Percentiles rank a stretch among this genome's conserved stretches.
phyloP scores from a whole-genome alignment of 2,888 invertebrate species.

The Fragum fragum region DNA sequence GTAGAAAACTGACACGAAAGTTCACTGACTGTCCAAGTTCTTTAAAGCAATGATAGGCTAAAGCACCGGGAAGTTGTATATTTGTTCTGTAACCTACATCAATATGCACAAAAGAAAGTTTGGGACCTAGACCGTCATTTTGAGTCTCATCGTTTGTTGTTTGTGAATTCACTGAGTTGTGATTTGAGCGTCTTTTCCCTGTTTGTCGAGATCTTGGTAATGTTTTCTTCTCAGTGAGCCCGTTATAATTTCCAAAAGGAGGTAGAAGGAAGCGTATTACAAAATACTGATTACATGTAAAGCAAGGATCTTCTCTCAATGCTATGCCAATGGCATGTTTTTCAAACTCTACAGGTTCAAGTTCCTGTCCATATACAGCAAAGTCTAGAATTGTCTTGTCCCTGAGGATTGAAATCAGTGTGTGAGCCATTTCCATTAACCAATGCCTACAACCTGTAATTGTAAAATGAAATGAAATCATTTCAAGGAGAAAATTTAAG shows the following conservation, averaged over 20 bases:
- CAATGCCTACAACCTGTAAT: neutral
- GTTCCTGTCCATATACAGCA: constrained; percentile 61
- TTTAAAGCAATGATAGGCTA: constrained; percentile 71
- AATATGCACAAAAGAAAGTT: constrained; percentile 43
- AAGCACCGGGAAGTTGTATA: constrained; percentile 68
- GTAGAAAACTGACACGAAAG: constrained; percentile 74
- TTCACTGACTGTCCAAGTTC: constrained; percentile 62
- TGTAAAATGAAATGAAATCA: too few relatives aligned
- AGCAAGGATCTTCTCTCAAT: constrained; percentile 53
- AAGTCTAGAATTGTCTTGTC: constrained; percentile 62
- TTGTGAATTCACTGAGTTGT: neutral
- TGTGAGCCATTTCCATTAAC: constrained; percentile 60
- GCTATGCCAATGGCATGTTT: constrained; percentile 46
- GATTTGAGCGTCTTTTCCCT: neutral
- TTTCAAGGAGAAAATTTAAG: too few relatives aligned
- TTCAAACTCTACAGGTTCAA: constrained; percentile 64
- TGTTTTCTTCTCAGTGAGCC: neutral
- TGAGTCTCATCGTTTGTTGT: neutral
- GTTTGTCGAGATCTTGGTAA: neutral
- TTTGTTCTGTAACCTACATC: constrained; percentile 29
- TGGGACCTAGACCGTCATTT: neutral
- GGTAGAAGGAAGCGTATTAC: constrained; percentile 32
- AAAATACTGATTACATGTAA: constrained; percentile 43
- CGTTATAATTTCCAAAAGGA: neutral
- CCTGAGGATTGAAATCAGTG: constrained; percentile 65